A percentile compares a stretch with the other conserved stretches of the same genome.
Conservation (phyloP, 2,888 invertebrate species). For the Apoda limacodes region DNA sequence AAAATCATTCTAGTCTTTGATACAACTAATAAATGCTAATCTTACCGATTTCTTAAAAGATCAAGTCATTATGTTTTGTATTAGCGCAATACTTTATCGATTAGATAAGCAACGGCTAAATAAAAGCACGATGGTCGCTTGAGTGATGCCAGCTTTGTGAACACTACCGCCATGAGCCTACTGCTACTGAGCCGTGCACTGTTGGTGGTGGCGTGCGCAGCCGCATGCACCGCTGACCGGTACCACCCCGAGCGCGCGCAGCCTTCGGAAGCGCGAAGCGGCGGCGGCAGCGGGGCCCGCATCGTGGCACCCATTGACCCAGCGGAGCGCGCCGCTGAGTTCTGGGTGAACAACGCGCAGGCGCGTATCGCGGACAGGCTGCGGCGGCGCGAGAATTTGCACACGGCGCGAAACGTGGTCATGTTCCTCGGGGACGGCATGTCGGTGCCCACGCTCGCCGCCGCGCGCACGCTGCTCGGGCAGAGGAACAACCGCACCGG, state of each 20-base stretch:
- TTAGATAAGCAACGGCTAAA: too few species aligned
- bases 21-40: too few species aligned
- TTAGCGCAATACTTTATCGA: too few species aligned
- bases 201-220: not conserved
- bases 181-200: too few species aligned
- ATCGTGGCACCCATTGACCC: not conserved
- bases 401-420: conserved; percentile 65
- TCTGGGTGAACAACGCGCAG: conserved; percentile 35
- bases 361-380: conserved; percentile 13
- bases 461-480: conserved; percentile 73
- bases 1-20: too few species aligned
- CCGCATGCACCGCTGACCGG: not conserved
- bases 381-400: not conserved
- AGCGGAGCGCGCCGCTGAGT: conserved; percentile 42
- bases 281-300: too few species aligned
- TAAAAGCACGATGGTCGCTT: too few species aligned
- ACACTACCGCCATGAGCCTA: too few species aligned
- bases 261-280: too few species aligned
- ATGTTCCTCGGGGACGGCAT: conserved; percentile 83
- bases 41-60: too few species aligned
- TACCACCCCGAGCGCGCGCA: not conserved
- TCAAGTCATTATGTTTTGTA: too few species aligned
- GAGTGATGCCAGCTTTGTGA: too few species aligned
- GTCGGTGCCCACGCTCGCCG: conserved; percentile 76
- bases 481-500: conserved; percentile 65